Evolutionary conservation across 1,140 invertebrate genomes (phyloP).

Genomic region (Chymomyza costata): DNA sequence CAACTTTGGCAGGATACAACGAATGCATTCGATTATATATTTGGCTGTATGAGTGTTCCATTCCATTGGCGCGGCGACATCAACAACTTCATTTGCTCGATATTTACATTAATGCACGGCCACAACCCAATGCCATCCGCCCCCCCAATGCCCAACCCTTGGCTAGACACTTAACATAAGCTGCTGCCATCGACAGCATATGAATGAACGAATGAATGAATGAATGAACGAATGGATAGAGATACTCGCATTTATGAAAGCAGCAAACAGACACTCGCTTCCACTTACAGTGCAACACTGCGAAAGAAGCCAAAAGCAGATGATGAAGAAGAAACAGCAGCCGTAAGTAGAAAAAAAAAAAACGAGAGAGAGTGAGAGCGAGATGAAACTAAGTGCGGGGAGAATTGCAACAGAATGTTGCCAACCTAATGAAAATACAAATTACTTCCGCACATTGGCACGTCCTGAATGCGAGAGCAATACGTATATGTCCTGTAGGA

Average conservation of each 20-base stretch:
- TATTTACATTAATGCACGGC: constrained; percentile 33
- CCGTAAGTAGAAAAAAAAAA: neutral
- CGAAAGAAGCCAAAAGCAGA: too few relatives aligned
- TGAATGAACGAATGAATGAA: too few relatives aligned
- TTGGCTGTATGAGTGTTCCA: constrained; percentile 1
- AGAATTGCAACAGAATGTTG: constrained; percentile 26
- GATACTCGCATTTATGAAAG: too few relatives aligned
- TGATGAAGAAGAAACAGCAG: neutral
- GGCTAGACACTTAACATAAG: constrained; percentile 38
- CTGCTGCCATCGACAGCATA: constrained; percentile 33
- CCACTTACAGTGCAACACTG: too few relatives aligned
- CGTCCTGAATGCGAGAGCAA: constrained; percentile 15
- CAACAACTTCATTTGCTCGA: constrained; percentile 40
- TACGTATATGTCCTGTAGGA: too few relatives aligned
- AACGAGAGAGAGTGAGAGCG: constrained; percentile 5
- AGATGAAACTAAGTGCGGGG: too few relatives aligned
- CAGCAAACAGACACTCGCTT: too few relatives aligned
- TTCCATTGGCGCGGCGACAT: neutral
- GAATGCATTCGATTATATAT: constrained; percentile 18
- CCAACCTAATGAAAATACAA: constrained; percentile 56
- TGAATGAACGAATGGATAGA: too few relatives aligned
- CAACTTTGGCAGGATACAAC: constrained; percentile 5
- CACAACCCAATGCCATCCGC: constrained; percentile 7
- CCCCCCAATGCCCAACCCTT: too few relatives aligned
- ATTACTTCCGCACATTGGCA: constrained; percentile 58